Evolutionary conservation across 2,888 invertebrate species (phyloP), one percentile per base, ranked within the genome.

Genomic region (Megaustenia siamemsis): DNA sequence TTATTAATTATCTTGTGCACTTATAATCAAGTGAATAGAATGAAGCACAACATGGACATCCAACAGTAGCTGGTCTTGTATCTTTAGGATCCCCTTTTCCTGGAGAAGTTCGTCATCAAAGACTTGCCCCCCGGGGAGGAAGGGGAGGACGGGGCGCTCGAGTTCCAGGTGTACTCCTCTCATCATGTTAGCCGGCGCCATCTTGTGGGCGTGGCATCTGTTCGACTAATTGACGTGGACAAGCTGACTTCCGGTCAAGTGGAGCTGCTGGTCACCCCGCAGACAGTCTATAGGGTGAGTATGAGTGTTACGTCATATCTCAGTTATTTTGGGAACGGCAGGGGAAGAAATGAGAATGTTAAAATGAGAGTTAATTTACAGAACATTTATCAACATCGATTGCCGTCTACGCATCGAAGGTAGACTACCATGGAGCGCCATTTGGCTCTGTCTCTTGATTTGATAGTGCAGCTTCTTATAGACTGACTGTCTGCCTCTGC

Each of bases 151-250:
- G 89, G 90, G 21, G 90, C 90, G 10, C 82, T 92, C 53, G 92
- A 92, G 86, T 92, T 92, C 85, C 92, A 92, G 87, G 90, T 92
- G n/a, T 92, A 92, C 86, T 92, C 92, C 18, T 90, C 92, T 5
- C 91, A 92, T 83, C 91, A 91, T 76, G 90, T 92, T 63, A 90
- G 91, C 15, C 85, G 91, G 45, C 89, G 92, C 63, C 92, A 92
- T 84, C 88, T 92, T n/a, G 90, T 92, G 35, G 92, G 92, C 32
- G 91, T 92, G 86, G 89, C 91, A 10, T 90, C 92, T 0, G 89
- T 92, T 21, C 86, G 88, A 40, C 86, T 92, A 40, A 86, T 87
- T 75, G 90, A 92, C 75, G 87, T 92, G 40, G 90, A 90, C 73
- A 88, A 89, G 69, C 87, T 91, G 45, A 89, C 90, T n/a, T 91